A percentile compares a stretch with the other conserved stretches of the same genome.
phyloP scores from a whole-genome alignment of 2,888 invertebrate genomes.

The Hirtodrosophila confusa region DNA sequence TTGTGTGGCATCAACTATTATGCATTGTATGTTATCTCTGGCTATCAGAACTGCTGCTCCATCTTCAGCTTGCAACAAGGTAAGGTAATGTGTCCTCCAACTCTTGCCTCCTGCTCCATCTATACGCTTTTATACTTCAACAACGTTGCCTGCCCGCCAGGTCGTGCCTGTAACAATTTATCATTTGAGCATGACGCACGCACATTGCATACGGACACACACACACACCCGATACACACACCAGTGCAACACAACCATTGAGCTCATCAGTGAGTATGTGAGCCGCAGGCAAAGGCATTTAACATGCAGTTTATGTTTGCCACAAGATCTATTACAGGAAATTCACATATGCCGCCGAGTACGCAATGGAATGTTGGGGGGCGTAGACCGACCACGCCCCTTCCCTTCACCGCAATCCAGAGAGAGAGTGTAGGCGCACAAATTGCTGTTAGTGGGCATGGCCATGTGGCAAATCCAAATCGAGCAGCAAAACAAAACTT shows the following conservation, averaged over 20 bases:
- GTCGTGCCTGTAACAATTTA: constrained; percentile 70
- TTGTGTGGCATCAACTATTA: constrained; percentile 80
- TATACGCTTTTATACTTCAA: constrained; percentile 22
- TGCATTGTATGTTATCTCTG: constrained; percentile 73
- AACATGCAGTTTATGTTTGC: constrained; percentile 80
- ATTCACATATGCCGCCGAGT: constrained; percentile 69
- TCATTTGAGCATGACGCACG: constrained; percentile 78
- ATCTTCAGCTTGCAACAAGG: constrained; percentile 32
- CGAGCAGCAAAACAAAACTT: constrained; percentile 83
- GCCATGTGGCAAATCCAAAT: constrained; percentile 82
- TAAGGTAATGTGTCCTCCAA: constrained; percentile 28
- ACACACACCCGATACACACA: constrained; percentile 19
- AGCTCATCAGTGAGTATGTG: constrained; percentile 52
- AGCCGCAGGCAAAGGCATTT: constrained; percentile 72
- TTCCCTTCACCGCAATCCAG: constrained; percentile 20
- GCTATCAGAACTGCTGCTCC: constrained; percentile 56
- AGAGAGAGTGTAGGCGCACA: constrained; percentile 57
- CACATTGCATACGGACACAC: constrained; percentile 38
- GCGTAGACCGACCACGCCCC: constrained; percentile 45
- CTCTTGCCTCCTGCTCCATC: neutral
- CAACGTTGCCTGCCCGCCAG: constrained; percentile 43
- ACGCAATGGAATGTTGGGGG: constrained; percentile 47
- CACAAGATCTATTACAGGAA: constrained; percentile 82
- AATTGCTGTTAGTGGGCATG: constrained; percentile 81
- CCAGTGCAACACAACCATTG: constrained; percentile 50